Conservation (phyloP, 2,113 vertebrate genomes). For the Microtus ochrogaster region DNA sequence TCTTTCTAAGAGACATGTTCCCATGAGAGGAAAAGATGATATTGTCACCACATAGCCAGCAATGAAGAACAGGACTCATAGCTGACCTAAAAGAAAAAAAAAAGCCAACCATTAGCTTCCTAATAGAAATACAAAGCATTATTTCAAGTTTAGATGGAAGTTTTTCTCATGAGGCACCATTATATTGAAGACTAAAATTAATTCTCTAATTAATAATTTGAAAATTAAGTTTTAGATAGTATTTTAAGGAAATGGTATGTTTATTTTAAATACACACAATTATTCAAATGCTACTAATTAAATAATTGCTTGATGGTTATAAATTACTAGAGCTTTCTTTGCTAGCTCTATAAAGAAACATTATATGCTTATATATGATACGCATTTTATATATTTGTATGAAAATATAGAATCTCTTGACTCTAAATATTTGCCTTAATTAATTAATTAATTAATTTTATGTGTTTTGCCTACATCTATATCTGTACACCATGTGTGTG, state of each 20-base stretch:
- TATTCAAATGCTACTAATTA: neutral
- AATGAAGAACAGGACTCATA: neutral
- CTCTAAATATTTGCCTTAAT: neutral
- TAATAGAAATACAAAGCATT: neutral
- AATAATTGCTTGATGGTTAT: neutral
- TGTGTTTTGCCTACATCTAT: neutral
- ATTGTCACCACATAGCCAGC: neutral
- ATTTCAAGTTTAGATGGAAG: conserved; percentile 6
- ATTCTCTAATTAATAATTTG: neutral
- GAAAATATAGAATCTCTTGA: neutral
- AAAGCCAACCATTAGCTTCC: neutral
- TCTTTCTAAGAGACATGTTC: neutral
- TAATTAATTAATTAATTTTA: neutral
- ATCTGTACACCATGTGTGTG: neutral
- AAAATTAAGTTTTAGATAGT: neutral
- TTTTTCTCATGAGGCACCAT: neutral
- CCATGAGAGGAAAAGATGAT: neutral
- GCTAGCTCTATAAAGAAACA: neutral
- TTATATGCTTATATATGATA: neutral
- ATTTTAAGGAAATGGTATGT: neutral
- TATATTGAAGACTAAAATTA: neutral
- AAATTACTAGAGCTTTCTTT: conserved; percentile 2
- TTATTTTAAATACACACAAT: neutral
- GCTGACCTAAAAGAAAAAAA: neutral
- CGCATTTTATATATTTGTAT: neutral